A percentile compares a stretch with the other conserved stretches of the same genome.
Evolutionary conservation across 2,888 invertebrate species (phyloP).

Genomic region (Machimus rusticus): DNA sequence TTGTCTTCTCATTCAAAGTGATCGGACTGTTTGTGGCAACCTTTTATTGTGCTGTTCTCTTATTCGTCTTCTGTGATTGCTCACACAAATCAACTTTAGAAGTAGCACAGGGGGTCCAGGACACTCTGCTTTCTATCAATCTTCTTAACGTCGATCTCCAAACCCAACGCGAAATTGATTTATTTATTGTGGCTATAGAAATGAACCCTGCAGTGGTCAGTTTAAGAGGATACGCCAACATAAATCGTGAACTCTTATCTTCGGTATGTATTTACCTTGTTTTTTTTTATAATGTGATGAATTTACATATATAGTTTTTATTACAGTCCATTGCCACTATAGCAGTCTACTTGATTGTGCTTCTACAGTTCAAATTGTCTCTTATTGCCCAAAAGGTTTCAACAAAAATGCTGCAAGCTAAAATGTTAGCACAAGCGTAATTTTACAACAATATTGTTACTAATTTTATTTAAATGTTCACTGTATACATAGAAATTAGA

Average conservation of each 20-base stretch:
- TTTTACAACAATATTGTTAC: neutral
- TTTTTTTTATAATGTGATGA: neutral
- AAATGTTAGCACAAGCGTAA: neutral
- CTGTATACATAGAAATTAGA: neutral
- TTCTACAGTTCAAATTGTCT: slow-evolving; percentile 74
- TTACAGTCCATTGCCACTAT: slow-evolving; percentile 71
- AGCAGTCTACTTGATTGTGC: slow-evolving; percentile 71
- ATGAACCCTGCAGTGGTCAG: slow-evolving; percentile 76
- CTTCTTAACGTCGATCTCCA: slow-evolving; percentile 68
- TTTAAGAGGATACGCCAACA: slow-evolving; percentile 71
- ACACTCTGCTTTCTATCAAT: slow-evolving; percentile 68
- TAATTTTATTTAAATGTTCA: neutral
- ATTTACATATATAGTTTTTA: slow-evolving; percentile 27
- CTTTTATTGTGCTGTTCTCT: slow-evolving; percentile 68
- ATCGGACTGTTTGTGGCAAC: slow-evolving; percentile 72
- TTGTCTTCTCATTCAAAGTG: slow-evolving; percentile 72
- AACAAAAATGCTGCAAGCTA: neutral
- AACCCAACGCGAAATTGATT: slow-evolving; percentile 73
- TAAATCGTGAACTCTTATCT: slow-evolving; percentile 71
- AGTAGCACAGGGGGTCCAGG: slow-evolving; percentile 72
- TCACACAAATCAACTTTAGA: slow-evolving; percentile 71
- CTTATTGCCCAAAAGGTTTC: slow-evolving; percentile 14
- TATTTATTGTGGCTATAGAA: slow-evolving; percentile 73
- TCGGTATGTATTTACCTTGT: slow-evolving; percentile 64
- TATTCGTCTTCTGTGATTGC: slow-evolving; percentile 73